These are phyloP conservation scores for Stegastes partitus DNA, from an alignment of 2,113 vertebrate species.

Conservation along the genomic window DNA sequence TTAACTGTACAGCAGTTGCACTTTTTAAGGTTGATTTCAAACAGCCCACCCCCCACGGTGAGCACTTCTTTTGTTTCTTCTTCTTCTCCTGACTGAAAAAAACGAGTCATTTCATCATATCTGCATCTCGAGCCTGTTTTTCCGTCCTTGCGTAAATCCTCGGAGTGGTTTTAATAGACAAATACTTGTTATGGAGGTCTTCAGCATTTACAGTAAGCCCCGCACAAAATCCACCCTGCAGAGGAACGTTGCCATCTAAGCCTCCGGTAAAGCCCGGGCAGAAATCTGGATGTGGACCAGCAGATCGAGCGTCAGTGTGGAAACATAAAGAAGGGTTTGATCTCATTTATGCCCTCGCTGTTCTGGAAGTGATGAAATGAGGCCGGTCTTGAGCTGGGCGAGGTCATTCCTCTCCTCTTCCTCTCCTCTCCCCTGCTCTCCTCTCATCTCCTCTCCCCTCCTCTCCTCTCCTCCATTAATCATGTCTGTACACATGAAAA, in stretches of 20 bases:
- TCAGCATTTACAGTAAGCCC: constrained; percentile 51
- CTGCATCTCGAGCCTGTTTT: constrained; percentile 26
- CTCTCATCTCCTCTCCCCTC: background rate
- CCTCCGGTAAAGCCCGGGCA: constrained; percentile 43
- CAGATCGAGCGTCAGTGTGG: constrained; percentile 27
- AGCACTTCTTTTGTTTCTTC: too few species aligned
- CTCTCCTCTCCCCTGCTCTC: constrained; percentile 2
- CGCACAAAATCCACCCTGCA: constrained; percentile 48
- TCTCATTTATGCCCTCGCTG: constrained; percentile 60
- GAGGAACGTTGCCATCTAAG: constrained; percentile 57
- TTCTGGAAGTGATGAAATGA: constrained; percentile 65
- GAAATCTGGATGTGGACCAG: constrained; percentile 45
- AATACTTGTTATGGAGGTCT: constrained; percentile 56
- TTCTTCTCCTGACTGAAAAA: constrained; percentile 1
- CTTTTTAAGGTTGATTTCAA: constrained; percentile 1
- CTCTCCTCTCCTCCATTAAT: constrained; percentile 66
- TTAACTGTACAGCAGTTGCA: constrained; percentile 25
- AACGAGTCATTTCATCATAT: constrained; percentile 25
- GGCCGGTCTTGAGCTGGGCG: constrained; percentile 42
- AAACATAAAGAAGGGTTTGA: constrained; percentile 53
- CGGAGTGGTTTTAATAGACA: constrained; percentile 45
- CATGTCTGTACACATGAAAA: constrained; percentile 70
- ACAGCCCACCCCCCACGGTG: background rate
- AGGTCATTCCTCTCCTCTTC: constrained; percentile 36
- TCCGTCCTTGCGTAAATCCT: constrained; percentile 30